Evolutionary conservation across 2,888 invertebrate genomes (phyloP), one percentile per base, ranked within the genome.

Genomic region (Epinotia ramella): DNA sequence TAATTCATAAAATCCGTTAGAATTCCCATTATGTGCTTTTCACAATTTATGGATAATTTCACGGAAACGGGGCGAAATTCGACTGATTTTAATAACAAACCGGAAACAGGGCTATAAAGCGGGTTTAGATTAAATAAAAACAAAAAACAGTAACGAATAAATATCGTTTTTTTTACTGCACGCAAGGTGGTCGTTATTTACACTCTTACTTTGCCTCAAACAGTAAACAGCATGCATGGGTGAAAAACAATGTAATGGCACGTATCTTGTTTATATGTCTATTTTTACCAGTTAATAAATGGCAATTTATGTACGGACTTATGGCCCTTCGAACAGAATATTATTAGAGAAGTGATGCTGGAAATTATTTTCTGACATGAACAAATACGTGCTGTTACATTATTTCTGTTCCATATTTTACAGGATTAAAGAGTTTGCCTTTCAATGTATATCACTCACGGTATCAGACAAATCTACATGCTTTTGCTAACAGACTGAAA

Each of bases 1-100:
- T 60, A 24, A 60, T 24, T 69, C 44, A 69, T 18, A 46, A 59
- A 24, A 46, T n/a, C 12, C 59, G 46, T 57, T 57, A 44, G 20
- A 44, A n/a, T 5, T 46, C 2, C 6, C 24, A 60, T n/a, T 16
- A 9, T 65, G 4, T 53, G 6, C n/a, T 53, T 16, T 16, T 0
- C 16, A 49, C 16, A 6, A n/a, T 53, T n/a, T 53, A 53, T 53
- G 6, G n/a, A 53, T 53, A 6, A 53, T 53, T 53, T 4, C 16
- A 12, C 12, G 46, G 46, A 49, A 49, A 4, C 46, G 13, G 46
- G 16, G 49, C 49, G 6, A 53, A 53, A 53, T n/a, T 53, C 53
- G 16, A 53, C 5, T 53, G n/a, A n/a, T 53, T 53, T 53, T n/a
- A 49, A 16, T 49, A 7, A 53, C 16, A 49, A 53, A 53, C 6